phyloP scores from a whole-genome alignment of 92 coral and sea anemone species.

The Phenganax stokvisi region DNA sequence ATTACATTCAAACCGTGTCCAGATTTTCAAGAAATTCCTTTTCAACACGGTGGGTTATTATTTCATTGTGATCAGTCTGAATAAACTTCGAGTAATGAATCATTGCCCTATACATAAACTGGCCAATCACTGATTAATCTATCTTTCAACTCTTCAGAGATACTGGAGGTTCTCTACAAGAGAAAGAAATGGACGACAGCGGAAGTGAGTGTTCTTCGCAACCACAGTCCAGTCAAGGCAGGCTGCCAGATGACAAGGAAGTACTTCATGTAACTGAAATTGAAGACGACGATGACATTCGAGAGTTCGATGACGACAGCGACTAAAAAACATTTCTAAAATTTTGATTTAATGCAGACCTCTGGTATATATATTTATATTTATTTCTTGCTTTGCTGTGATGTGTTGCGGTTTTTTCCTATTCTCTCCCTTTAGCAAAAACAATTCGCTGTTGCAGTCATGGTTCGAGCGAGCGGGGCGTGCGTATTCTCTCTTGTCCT shows the following conservation, averaged over 20 bases:
- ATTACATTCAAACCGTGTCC: constrained; percentile 67
- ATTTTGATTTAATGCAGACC: background rate
- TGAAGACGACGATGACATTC: constrained; percentile 15
- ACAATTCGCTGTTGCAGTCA: too few species aligned
- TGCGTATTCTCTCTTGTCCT: too few species aligned
- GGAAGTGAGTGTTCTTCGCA: constrained; percentile 22
- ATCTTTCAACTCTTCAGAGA: background rate
- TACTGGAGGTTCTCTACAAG: constrained; percentile 21
- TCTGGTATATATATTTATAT: constrained; percentile 4
- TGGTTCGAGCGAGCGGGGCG: too few species aligned
- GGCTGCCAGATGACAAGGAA: constrained; percentile 6
- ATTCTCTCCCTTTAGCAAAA: too few species aligned
- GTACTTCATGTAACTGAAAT: background rate
- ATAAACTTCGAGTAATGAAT: background rate
- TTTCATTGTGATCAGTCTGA: background rate
- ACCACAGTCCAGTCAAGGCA: constrained; percentile 16
- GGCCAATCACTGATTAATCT: too few species aligned
- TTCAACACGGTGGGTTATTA: constrained; percentile 54
- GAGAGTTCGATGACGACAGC: background rate
- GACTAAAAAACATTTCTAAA: background rate
- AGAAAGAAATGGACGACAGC: constrained; percentile 35
- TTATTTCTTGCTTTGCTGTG: background rate
- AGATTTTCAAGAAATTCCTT: constrained; percentile 49
- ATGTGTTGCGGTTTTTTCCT: background rate
- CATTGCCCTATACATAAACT: background rate